Percentiles rank a stretch among this genome's conserved stretches.
Evolutionary conservation across 2,797 vertebrate genomes (phyloP).

Genomic region (Sebastolobus altivelis): DNA sequence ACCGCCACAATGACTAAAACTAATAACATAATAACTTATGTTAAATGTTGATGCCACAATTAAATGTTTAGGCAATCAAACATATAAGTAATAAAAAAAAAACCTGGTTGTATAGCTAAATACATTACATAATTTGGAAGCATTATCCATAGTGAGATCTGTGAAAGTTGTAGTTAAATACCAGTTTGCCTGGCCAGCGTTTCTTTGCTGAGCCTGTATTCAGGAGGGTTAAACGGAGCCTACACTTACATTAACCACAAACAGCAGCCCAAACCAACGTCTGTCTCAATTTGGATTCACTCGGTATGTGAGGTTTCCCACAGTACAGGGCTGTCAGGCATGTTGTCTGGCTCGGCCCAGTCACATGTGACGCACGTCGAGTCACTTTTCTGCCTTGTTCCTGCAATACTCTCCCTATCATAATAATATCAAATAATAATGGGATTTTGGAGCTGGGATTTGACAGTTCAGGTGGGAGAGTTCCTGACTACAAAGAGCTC

Average conservation of each 20-base stretch:
- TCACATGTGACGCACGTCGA: not conserved
- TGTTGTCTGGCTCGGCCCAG: not conserved
- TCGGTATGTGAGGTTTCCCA: constrained; percentile 1
- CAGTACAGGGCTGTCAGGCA: not conserved
- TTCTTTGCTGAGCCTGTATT: constrained; percentile 18
- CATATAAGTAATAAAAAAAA: not conserved
- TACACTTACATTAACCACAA: constrained; percentile 47
- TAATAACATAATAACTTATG: not conserved
- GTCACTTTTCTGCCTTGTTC: not conserved
- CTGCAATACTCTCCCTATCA: not conserved
- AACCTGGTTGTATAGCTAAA: not conserved
- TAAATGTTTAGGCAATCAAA: not conserved
- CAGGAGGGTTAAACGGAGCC: constrained; percentile 10
- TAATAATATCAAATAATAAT: not conserved
- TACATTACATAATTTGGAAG: not conserved
- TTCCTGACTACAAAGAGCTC: not conserved
- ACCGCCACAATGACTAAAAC: not conserved
- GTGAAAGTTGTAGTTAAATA: constrained; percentile 16
- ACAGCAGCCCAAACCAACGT: constrained; percentile 25
- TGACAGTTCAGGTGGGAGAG: not conserved
- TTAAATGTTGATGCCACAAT: not conserved
- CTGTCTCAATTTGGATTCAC: constrained; percentile 26
- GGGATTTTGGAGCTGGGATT: not conserved
- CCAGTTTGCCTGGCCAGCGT: constrained; percentile 13
- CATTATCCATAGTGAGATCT: not conserved